Evolutionary conservation across 1,140 invertebrate species (phyloP).

Genomic region (Drosophila sproati): DNA sequence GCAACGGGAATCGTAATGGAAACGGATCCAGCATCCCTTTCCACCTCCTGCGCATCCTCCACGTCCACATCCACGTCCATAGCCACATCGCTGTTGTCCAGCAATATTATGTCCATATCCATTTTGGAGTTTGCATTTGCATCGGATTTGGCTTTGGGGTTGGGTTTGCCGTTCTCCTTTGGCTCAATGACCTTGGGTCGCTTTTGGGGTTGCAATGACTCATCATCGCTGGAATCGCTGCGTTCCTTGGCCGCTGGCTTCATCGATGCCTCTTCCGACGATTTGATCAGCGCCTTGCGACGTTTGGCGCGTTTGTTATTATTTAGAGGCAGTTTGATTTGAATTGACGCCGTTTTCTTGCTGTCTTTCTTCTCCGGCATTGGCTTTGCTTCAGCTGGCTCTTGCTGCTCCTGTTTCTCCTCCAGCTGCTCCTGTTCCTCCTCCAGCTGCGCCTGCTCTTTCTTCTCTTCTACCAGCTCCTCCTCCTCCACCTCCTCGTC

Average conservation of each 20-base stretch:
- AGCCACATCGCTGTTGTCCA: constrained; percentile 39
- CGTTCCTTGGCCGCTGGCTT: constrained; percentile 9
- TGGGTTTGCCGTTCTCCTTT: neutral
- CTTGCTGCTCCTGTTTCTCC: neutral
- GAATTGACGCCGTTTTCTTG: constrained; percentile 35
- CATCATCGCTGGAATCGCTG: constrained; percentile 69
- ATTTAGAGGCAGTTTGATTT: constrained; percentile 74
- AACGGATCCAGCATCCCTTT: neutral
- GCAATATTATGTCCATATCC: constrained; percentile 2
- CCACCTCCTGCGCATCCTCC: constrained; percentile 1
- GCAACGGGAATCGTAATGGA: neutral
- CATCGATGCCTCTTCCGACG: neutral
- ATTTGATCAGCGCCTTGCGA: constrained; percentile 55
- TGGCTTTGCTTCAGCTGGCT: neutral
- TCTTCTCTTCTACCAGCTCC: neutral
- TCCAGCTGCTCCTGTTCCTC: neutral
- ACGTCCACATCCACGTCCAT: constrained; percentile 56
- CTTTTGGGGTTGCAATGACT: constrained; percentile 65
- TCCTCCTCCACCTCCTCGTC: constrained; percentile 28
- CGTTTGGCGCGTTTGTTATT: constrained; percentile 66
- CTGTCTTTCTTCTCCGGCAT: constrained; percentile 5
- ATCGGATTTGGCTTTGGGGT: neutral
- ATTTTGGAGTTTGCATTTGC: neutral
- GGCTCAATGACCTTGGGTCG: constrained; percentile 29
- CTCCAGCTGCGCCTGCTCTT: neutral